Conservation (phyloP, 2,113 vertebrate genomes). For the Meles meles region DNA sequence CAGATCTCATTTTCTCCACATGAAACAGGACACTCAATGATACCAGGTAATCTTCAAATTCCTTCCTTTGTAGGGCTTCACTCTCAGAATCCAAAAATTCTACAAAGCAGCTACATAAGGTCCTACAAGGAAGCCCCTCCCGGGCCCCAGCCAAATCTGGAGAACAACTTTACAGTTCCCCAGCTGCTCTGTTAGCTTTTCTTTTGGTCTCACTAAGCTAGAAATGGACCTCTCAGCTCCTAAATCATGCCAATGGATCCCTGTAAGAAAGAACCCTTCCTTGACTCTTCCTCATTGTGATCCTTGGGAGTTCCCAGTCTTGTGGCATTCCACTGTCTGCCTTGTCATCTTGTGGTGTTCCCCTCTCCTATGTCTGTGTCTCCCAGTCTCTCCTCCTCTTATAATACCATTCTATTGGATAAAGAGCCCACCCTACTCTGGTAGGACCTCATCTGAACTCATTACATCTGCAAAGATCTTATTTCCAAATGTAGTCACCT, state of each 20-base stretch:
- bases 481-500: background rate
- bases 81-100: background rate
- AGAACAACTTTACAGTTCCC: background rate
- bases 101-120: background rate
- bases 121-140: background rate
- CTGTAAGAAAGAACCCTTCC: background rate
- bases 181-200: background rate
- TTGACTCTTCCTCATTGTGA: background rate
- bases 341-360: accelerated
- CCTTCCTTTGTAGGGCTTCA: background rate
- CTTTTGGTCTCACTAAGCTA: background rate
- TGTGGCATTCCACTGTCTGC: background rate
- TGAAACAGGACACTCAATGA: background rate
- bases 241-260: background rate
- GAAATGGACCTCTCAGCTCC: background rate
- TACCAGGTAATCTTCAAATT: background rate
- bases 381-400: background rate
- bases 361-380: background rate
- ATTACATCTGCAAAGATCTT: background rate
- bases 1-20: background rate
- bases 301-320: background rate
- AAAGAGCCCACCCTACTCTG: background rate
- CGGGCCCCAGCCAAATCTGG: background rate
- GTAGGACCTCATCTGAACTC: background rate
- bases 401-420: background rate